These are phyloP conservation scores for Dilophus febrilis DNA, from an alignment of 2,888 invertebrate genomes.

Conservation along the genomic window DNA sequence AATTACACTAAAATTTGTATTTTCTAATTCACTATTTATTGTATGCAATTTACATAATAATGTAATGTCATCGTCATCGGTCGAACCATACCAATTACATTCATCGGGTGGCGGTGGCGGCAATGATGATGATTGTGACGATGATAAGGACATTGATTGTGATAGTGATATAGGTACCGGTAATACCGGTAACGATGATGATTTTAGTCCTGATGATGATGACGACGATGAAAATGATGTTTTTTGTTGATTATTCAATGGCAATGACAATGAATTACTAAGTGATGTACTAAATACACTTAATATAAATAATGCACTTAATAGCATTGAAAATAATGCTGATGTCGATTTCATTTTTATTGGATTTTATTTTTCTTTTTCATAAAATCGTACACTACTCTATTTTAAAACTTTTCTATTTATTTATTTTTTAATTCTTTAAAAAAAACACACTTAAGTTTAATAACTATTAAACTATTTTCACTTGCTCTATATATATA, in stretches of 20 bases:
- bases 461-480: no score
- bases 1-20: slow-evolving; percentile 75
- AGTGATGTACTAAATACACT: slow-evolving; percentile 27
- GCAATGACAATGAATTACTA: slow-evolving; percentile 22
- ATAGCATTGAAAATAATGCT: no score
- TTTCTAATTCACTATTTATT: slow-evolving; percentile 74
- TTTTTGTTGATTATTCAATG: no score
- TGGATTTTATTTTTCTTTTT: no score
- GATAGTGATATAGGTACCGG: neutral
- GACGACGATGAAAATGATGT: neutral
- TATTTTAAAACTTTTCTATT: no score
- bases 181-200: no score
- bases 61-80: slow-evolving; percentile 50
- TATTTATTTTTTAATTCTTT: no score
- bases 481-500: no score
- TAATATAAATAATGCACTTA: no score
- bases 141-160: slow-evolving; percentile 28
- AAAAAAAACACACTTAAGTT: no score
- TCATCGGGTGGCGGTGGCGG: slow-evolving; percentile 46
- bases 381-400: no score
- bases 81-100: slow-evolving; percentile 36
- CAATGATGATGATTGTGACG: slow-evolving; percentile 31
- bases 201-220: neutral
- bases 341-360: no score
- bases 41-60: slow-evolving; percentile 63